These are phyloP conservation scores for Nerophis lumbriciformis DNA, from an alignment of 2,113 vertebrate genomes.

Conservation along the genomic window DNA sequence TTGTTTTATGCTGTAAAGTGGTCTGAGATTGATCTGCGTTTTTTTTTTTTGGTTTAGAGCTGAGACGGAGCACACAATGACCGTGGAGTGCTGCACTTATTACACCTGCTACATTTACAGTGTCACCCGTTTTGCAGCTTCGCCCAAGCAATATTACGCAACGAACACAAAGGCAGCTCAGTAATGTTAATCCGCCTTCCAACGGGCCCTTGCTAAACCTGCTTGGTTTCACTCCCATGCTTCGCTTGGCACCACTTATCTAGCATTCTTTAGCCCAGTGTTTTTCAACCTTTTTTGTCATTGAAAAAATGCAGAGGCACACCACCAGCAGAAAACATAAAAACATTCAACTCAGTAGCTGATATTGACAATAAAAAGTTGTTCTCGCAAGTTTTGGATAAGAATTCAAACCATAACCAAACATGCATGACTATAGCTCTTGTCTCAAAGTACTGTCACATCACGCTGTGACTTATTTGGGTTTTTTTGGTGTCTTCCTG, in stretches of 20 bases:
- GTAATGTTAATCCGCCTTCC: slow-evolving; percentile 49
- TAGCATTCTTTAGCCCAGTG: slow-evolving; percentile 31
- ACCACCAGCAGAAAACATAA: too few relatives aligned
- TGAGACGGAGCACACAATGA: not conserved
- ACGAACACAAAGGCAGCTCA: slow-evolving; percentile 48
- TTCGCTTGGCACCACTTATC: slow-evolving; percentile 27
- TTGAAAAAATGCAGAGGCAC: too few relatives aligned
- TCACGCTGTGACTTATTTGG: too few relatives aligned
- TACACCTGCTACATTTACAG: slow-evolving; percentile 14
- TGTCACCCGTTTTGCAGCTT: slow-evolving; percentile 33
- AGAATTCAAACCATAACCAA: too few relatives aligned
- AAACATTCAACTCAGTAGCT: too few relatives aligned
- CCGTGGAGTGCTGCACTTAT: not conserved
- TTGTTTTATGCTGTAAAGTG: not conserved
- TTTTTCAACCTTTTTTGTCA: too few relatives aligned
- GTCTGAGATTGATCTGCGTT: not conserved
- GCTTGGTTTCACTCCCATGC: slow-evolving; percentile 28
- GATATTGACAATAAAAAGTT: too few relatives aligned
- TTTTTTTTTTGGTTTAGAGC: not conserved
- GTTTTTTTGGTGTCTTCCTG: too few relatives aligned
- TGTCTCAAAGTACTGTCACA: too few relatives aligned
- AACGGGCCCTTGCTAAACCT: slow-evolving; percentile 38
- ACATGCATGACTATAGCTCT: too few relatives aligned
- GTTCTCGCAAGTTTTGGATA: too few relatives aligned
- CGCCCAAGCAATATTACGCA: slow-evolving; percentile 29